Base-by-base conservation (phyloP, 2,888 invertebrate genomes). In the Drosophila macrospina region DNA sequence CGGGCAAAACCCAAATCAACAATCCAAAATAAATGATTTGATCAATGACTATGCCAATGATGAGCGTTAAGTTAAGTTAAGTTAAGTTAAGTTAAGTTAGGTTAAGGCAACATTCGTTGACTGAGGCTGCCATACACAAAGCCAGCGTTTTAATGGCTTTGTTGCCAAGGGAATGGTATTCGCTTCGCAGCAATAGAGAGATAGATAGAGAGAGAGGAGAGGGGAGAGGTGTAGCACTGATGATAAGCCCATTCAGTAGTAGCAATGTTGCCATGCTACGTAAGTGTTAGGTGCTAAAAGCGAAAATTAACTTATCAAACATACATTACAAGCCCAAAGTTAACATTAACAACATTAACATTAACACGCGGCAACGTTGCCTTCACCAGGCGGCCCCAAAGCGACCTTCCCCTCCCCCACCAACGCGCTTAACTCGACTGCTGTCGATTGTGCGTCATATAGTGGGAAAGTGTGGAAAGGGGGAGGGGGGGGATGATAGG, bases 301-400 rank as follows among this genome's bases (percentile, higher is more conserved):
- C 69, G 68, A 78, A 85, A 85, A 86, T 85, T 75, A 86, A 85
- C 87, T 86, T 85, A 85, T 85, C 85, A 85, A 85, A 87, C 85
- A 85, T 74, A 76, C 87, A 85, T 84, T 84, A 82, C 80, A 73
- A 54, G 74, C 68, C 78, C 71, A 64, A 79, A 86, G 82, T 86
- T 86, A 80, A 73, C 85, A 86, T 82, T 85, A 86, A 82, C 86
- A 74, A 67, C 68, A 81, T 86, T 83, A 86, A 72, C 78, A 76
- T 78, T 73, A 73, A 67, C 73, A 69, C 73, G 63, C 74, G 55
- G 59, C 52, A 36, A 42, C 41, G 39, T 26, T 28, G 44, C 41
- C 24, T 47, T 32, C 11, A 4, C 30, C 30, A 24, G 34, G n/a
- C 11, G 39, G 36, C 42, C 44, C 52, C 44, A 16, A 44, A 45